Evolutionary conservation across 2,888 invertebrate genomes (phyloP), one percentile per base, ranked within the genome.

Genomic region (Dolichopus griseipennis): DNA sequence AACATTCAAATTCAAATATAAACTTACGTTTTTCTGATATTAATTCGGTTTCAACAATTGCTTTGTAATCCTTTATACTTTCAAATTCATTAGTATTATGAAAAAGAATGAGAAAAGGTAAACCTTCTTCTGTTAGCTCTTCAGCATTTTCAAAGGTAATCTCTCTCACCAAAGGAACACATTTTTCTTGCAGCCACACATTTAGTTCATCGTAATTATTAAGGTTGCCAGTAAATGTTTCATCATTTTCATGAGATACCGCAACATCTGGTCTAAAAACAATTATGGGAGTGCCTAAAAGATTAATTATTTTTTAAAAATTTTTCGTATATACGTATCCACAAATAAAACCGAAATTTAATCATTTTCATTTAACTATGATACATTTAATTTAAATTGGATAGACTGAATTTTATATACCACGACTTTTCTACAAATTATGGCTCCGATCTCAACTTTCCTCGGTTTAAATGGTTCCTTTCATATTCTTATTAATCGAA

Each of bases 121-220:
- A 82, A 43, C 98, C 98, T 83, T 99, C 99, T 81, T 98, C 98
- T 0, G 98, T 98, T 33, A 98, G 83, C 81, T 98, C 98, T 83
- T 99, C 99, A 1, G 99, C 99, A 85, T 99, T 99, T 82, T 98
- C 97, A 82, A 99, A 99, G 0, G 98, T 99, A 70, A 99, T 99
- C 82, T 99, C 98, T 68, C 99, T 86, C 0, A 99, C 98, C 18
- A 98, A 83, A 0, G 99, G 97, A 61, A 98, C 92, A 80, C 99
- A 99, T 77, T 93, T 94, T 73, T 95, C 92, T 70, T 91, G 88
- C 0, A 91, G 86, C 98, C 98, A 98, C 70, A 87, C 85, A 75
- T 90, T 88, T n/a, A 97, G 77, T 73, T 93, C 92, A 75, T 96
- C 95, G 75, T 91, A 93, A 76, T 85, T 90, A 8, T 82, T 82